Percentiles rank a stretch among this genome's conserved stretches.
These are phyloP conservation scores for Zaprionus lineosus DNA, from an alignment of 2,888 invertebrate species.

Conservation along the genomic window DNA sequence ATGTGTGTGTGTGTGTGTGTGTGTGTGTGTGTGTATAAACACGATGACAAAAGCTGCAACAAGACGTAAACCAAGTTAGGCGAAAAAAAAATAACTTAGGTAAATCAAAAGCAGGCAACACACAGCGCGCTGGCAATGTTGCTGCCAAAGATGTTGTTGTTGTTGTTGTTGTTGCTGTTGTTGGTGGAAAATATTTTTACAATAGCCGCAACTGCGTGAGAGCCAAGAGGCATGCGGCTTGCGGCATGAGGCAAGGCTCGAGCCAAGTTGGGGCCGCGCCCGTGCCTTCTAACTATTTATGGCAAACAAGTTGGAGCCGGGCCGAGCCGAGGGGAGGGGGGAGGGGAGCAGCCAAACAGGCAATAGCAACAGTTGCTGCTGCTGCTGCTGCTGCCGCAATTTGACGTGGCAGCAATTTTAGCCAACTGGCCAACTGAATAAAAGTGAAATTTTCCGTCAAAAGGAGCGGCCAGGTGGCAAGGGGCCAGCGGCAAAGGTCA, in stretches of 20 bases:
- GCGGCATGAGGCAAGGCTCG: slow-evolving; percentile 38
- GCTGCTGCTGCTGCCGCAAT: slow-evolving; percentile 32
- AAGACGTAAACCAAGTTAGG: slow-evolving; percentile 65
- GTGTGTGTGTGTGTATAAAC: slow-evolving; percentile 21
- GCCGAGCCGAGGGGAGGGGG: neutral
- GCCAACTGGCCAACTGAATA: slow-evolving; percentile 42
- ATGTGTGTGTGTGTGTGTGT: slow-evolving; percentile 15
- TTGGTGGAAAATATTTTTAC: slow-evolving; percentile 68
- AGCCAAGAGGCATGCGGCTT: slow-evolving; percentile 28
- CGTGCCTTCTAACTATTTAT: slow-evolving; percentile 78
- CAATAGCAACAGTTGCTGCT: slow-evolving; percentile 27
- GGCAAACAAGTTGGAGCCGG: slow-evolving; percentile 69
- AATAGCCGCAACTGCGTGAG: slow-evolving; percentile 70
- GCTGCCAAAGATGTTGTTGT: slow-evolving; percentile 10
- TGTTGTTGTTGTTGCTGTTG: slow-evolving; percentile 41
- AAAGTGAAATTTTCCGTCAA: slow-evolving; percentile 67
- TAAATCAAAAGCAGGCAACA: slow-evolving; percentile 51
- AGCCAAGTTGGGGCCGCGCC: slow-evolving; percentile 72
- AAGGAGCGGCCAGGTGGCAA: slow-evolving; percentile 1
- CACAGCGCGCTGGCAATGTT: slow-evolving; percentile 18
- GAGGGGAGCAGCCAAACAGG: slow-evolving; percentile 32
- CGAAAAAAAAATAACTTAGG: slow-evolving; percentile 60
- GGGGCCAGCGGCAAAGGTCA: slow-evolving; percentile 60
- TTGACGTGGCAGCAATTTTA: slow-evolving; percentile 57
- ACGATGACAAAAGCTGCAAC: slow-evolving; percentile 37